Evolutionary conservation across 2,113 vertebrate species (phyloP).

Genomic region (Crotalus tigris): DNA sequence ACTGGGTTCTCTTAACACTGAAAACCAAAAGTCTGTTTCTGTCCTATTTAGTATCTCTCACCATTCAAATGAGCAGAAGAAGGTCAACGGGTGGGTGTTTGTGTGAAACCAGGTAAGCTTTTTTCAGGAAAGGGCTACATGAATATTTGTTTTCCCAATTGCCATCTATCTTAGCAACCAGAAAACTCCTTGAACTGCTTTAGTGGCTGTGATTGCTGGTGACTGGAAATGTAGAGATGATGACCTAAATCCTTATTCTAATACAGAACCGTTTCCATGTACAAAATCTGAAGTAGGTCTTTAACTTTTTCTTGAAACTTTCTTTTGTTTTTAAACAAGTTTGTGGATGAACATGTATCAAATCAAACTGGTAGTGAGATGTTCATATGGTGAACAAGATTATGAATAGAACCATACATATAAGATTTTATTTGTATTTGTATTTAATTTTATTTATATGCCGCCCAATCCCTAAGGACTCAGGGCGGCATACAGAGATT

Average conservation of each 20-base stretch:
- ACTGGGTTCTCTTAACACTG: neutral
- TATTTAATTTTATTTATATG: too few relatives aligned
- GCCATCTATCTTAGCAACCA: neutral
- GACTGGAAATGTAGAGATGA: neutral
- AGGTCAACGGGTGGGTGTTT: neutral
- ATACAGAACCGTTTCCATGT: neutral
- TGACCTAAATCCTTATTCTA: neutral
- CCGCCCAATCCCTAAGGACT: too few relatives aligned
- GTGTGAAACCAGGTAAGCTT: neutral
- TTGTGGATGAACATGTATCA: neutral
- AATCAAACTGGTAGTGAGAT: neutral
- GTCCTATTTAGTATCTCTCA: neutral
- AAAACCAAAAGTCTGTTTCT: neutral
- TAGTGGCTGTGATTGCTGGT: neutral
- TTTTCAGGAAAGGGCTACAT: neutral
- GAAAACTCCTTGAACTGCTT: neutral
- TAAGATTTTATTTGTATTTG: too few relatives aligned
- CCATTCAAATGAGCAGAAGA: neutral
- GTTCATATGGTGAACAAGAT: too few relatives aligned
- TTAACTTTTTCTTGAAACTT: neutral
- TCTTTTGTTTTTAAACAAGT: neutral
- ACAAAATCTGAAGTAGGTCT: neutral
- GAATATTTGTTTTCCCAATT: neutral
- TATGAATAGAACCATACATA: neutral
- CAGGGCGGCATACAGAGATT: too few relatives aligned